Percentiles rank a stretch among this genome's conserved stretches.
phyloP scores from a whole-genome alignment of 1,140 invertebrate genomes.

The Coptotermes formosanus region DNA sequence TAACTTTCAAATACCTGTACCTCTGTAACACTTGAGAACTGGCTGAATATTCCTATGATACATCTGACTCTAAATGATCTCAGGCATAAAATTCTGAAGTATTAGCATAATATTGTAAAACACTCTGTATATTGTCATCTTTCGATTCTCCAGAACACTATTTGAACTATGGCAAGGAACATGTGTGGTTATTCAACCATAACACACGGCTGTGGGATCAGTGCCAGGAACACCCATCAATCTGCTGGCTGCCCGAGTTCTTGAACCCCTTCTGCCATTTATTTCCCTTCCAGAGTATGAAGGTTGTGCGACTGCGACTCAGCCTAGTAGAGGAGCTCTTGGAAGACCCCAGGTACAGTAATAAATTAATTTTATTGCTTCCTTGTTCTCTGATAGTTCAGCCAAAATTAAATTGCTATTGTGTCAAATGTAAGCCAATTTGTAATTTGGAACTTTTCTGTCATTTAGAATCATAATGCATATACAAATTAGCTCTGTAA shows the following conservation, averaged over 20 bases:
- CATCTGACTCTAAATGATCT: no score
- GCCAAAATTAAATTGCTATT: no score
- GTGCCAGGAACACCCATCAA: slow-evolving; percentile 66
- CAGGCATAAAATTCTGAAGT: no score
- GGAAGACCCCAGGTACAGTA: slow-evolving; percentile 62
- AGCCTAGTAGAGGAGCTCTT: slow-evolving; percentile 68
- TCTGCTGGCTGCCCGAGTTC: slow-evolving; percentile 75
- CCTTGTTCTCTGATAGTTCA: neutral
- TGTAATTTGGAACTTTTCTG: no score
- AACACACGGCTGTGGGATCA: slow-evolving; percentile 78
- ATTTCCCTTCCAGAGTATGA: slow-evolving; percentile 86
- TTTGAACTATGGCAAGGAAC: slow-evolving; percentile 70
- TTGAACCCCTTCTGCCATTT: slow-evolving; percentile 74
- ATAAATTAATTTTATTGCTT: neutral
- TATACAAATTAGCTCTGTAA: no score
- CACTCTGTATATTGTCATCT: neutral
- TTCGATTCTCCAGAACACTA: slow-evolving; percentile 58
- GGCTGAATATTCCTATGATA: no score
- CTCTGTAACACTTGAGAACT: no score
- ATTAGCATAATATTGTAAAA: no score
- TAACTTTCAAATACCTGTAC: no score
- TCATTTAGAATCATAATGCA: no score
- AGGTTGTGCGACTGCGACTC: slow-evolving; percentile 75
- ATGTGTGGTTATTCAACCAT: slow-evolving; percentile 79
- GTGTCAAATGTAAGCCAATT: no score